Evolutionary conservation across 2,113 vertebrate species (phyloP).

Genomic region (Empidonax traillii): DNA sequence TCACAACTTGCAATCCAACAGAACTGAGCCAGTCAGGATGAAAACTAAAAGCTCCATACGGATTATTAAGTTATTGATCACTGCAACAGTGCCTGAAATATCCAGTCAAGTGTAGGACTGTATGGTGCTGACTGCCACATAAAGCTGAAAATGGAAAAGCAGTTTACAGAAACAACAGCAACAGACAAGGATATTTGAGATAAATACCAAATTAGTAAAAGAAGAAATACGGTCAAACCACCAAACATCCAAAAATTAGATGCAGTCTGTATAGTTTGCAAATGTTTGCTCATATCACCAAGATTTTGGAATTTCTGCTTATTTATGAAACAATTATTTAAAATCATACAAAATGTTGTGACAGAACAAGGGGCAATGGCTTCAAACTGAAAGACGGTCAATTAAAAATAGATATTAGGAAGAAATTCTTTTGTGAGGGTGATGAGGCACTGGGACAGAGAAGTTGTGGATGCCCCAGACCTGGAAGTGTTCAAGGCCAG

Average conservation of each 20-base stretch:
- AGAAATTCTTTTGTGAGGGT: not conserved
- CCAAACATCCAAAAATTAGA: not conserved
- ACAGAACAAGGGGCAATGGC: not conserved
- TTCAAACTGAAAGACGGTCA: not conserved
- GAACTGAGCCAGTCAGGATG: not conserved
- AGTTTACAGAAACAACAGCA: not conserved
- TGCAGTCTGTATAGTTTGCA: not conserved
- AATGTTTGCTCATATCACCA: not conserved
- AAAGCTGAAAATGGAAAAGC: not conserved
- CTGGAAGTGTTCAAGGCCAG: not conserved
- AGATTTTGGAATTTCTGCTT: not conserved
- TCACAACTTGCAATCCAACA: not conserved
- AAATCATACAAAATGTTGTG: not conserved
- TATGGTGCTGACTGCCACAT: not conserved
- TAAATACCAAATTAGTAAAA: not conserved
- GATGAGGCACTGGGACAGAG: fast-evolving
- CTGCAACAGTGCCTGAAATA: not conserved
- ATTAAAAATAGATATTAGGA: not conserved
- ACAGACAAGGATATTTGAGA: not conserved
- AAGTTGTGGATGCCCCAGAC: not conserved
- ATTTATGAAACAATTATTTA: not conserved
- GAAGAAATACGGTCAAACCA: not conserved
- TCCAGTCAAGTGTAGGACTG: not conserved
- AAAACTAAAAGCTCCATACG: not conserved
- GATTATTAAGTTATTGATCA: not conserved